Evolutionary conservation across 2,888 invertebrate genomes (phyloP), one percentile per base, ranked within the genome.

Genomic region (Cetonia aurata): DNA sequence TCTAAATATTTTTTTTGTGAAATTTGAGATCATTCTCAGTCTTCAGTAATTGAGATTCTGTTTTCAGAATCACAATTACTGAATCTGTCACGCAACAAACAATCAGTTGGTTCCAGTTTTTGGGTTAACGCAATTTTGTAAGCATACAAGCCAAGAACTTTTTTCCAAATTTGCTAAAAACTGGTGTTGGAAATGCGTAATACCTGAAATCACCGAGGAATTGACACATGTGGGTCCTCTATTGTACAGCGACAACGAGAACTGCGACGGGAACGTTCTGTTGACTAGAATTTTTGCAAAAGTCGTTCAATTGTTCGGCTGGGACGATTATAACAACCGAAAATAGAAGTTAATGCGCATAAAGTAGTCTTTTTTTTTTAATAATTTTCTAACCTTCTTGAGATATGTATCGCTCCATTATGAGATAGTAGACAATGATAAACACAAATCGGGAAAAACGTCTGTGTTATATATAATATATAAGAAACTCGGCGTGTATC

Each of bases 121-220:
- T 46, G 46, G 3, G 46, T 6, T 13, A 46, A 53, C 3, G 53
- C 53, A 53, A 53, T 53, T 12, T 53, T 53, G 31, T 53, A 53
- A 19, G 53, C 25, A 31, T 15, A 15, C 8, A 19, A 15, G 15
- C 25, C 53, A 6, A 53, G 31, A 41, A 48, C 41, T 19, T 46
- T 46, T 13, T 10, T 3, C 13, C 3, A 13, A 46, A 46, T 46
- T 46, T 12, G 46, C 46, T 12, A 46, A 3, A 46, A 13, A 46
- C n/a, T 46, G n/a, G 46, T 33, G 33, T 10, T 10, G 12, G 46
- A 13, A 13, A 46, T 12, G 12, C 10, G 3, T 12, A 46, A 46
- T 46, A 3, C n/a, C 46, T 46, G 46, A 25, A 42, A 60, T 60
- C 60, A 13, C 10, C 60, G 60, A 33, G 41, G 60, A 60, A 60